Evolutionary conservation across 2,113 vertebrate species (phyloP).

Genomic region (Heliornis fulica): DNA sequence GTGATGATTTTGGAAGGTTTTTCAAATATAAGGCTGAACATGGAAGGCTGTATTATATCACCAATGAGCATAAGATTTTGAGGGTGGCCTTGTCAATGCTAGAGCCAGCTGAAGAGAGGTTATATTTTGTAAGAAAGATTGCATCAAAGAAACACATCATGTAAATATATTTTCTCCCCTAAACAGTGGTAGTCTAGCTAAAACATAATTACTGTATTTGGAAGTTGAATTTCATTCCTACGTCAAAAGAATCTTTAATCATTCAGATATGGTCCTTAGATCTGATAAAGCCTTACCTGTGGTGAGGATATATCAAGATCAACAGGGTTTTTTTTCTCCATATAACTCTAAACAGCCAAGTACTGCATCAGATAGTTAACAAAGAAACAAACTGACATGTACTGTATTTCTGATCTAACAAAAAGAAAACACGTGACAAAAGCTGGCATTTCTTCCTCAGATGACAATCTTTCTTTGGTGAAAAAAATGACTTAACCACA

Average conservation of each 20-base stretch:
- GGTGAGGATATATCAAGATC: neutral
- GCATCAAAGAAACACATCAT: neutral
- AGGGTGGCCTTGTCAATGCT: neutral
- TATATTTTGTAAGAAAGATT: neutral
- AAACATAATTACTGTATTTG: neutral
- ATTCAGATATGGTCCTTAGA: neutral
- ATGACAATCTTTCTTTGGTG: neutral
- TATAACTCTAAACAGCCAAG: neutral
- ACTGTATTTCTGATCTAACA: neutral
- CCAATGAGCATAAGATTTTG: neutral
- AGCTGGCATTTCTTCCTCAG: neutral
- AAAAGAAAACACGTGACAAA: neutral
- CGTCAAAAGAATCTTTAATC: neutral
- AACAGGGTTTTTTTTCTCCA: neutral
- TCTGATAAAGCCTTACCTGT: neutral
- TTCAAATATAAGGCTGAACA: neutral
- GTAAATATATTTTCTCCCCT: neutral
- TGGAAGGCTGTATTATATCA: neutral
- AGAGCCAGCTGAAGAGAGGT: neutral
- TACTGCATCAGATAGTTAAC: neutral
- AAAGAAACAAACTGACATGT: neutral
- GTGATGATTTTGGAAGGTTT: neutral
- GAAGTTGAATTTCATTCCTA: neutral
- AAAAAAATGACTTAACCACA: neutral
- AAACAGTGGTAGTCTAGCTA: neutral